Evolutionary conservation across 2,113 vertebrate genomes (phyloP), one percentile per base, ranked within the genome.

Genomic region (Hemiprocne comata): DNA sequence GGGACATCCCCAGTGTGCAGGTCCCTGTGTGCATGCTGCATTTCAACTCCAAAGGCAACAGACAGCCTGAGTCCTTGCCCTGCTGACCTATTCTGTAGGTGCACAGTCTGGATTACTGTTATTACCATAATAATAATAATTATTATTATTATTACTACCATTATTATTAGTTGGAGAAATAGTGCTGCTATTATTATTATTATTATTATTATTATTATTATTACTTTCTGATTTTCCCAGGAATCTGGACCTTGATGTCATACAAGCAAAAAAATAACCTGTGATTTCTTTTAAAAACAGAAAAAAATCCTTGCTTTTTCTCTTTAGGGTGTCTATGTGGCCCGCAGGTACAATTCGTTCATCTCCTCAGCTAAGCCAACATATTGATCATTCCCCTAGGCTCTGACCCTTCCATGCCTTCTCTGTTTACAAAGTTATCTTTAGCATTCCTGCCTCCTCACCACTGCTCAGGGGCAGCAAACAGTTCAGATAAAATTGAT

Each of bases 401-500:
- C 58, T 93, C 78, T 92, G 89, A 91, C 64, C 82, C 50, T 48
- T 93, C 51, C 36, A 14, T 83, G 42, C 88, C 69, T 97, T 69
- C 28, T 75, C 72, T 96, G 84, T 97, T 97, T 97, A 33, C 85
- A 93, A 42, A 94, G 95, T 95, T 94, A 97, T 95, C 95, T 93
- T 77, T 57, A 90, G 69, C 94, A 90, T 95, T 94, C 93, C 83
- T 92, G 31, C 71, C 76, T 92, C 40, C 85, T 83, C 29, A 36
- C 74, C 23, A 12, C 40, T 80, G 61, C 74, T 89, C 19, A 67
- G 81, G 82, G 51, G 84, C 51, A 92, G 74, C 95, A 92, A 92
- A 95, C 65, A 85, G 84, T 89, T 85, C 86, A 96, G 77, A 79
- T 89, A 60, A 93, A 95, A 95, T 87, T 90, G 93, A 97, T 96